Evolutionary conservation across 2,888 invertebrate species (phyloP).

Genomic region (Harmothoe impar): DNA sequence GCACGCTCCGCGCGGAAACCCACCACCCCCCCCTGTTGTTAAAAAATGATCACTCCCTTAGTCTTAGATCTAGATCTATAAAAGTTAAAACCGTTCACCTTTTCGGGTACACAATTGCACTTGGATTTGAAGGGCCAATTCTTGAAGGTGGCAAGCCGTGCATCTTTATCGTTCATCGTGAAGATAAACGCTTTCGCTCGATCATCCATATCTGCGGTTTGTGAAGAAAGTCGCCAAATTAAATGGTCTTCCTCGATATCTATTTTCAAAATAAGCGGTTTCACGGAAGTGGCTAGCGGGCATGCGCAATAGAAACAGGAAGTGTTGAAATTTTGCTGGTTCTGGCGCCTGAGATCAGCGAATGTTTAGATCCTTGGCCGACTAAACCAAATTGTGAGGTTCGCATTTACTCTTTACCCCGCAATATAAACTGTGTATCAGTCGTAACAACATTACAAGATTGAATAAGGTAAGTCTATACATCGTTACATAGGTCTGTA

Average conservation of each 20-base stretch:
- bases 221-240: neutral
- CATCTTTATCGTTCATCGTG: neutral
- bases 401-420: too few relatives aligned
- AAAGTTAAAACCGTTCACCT: too few relatives aligned
- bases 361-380: neutral
- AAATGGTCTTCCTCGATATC: neutral
- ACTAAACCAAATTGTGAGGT: neutral
- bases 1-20: too few relatives aligned
- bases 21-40: too few relatives aligned
- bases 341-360: neutral
- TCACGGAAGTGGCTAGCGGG: neutral
- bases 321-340: neutral
- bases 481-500: too few relatives aligned
- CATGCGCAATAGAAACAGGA: slow-evolving; percentile 51
- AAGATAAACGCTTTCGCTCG: neutral
- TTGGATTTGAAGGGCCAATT: slow-evolving; percentile 55
- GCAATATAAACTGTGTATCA: too few relatives aligned
- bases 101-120: slow-evolving; percentile 45
- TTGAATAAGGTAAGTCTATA: too few relatives aligned
- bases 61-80: too few relatives aligned
- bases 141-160: slow-evolving; percentile 59
- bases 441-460: neutral
- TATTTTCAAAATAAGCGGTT: slow-evolving; percentile 38
- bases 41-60: too few relatives aligned
- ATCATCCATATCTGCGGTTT: neutral